phyloP scores from a whole-genome alignment of 2,113 vertebrate species.

The Centrocercus urophasianus region DNA sequence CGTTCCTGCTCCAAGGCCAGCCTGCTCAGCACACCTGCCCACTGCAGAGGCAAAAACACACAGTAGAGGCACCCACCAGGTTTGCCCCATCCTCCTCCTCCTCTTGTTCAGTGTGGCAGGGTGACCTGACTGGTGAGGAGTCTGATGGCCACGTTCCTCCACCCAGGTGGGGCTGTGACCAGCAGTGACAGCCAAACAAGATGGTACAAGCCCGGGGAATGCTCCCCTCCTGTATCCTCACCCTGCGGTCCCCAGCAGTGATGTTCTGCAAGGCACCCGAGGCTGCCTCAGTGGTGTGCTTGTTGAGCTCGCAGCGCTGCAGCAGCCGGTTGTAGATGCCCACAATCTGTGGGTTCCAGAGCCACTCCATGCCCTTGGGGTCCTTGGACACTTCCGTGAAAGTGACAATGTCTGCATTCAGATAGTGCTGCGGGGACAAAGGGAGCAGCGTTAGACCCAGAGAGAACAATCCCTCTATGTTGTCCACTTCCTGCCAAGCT shows the following conservation, averaged over 20 bases:
- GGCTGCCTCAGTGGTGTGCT: slow-evolving; percentile 86
- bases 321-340: slow-evolving; percentile 88
- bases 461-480: rapidly evolving
- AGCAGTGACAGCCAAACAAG: rapidly evolving
- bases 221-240: neutral
- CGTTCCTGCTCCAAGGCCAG: slow-evolving; percentile 92
- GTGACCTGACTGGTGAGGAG: neutral
- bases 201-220: rapidly evolving
- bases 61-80: neutral
- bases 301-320: slow-evolving; percentile 85
- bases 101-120: rapidly evolving
- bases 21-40: slow-evolving; percentile 87
- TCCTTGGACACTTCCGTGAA: slow-evolving; percentile 89
- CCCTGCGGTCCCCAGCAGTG: slow-evolving; percentile 90
- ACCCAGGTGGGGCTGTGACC: rapidly evolving
- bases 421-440: slow-evolving; percentile 63
- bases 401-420: slow-evolving; percentile 82
- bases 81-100: neutral
- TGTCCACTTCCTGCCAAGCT: too few species aligned
- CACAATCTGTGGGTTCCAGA: slow-evolving; percentile 94
- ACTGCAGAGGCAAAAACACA: slow-evolving; percentile 70
- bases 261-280: slow-evolving; percentile 94
- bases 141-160: rapidly evolving
- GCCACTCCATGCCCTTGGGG: slow-evolving; percentile 92
- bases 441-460: rapidly evolving